Conservation (phyloP, 1,140 invertebrate species). For the Tribolium castaneum region DNA sequence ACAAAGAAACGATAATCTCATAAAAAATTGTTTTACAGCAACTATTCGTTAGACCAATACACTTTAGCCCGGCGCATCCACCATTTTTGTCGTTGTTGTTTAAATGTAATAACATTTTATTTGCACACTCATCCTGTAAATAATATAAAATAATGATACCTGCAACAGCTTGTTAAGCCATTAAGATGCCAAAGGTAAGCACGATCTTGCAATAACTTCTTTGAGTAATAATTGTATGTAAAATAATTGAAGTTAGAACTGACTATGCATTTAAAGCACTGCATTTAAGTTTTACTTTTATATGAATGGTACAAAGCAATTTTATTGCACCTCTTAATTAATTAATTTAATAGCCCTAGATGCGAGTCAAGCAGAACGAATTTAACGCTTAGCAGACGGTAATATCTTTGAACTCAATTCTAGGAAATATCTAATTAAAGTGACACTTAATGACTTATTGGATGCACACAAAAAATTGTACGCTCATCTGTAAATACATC, state of each 20-base stretch:
- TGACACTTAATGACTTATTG: not conserved
- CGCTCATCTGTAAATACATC: not conserved
- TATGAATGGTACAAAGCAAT: not conserved
- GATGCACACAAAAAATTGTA: not conserved
- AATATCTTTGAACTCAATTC: not conserved
- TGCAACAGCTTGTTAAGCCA: not conserved
- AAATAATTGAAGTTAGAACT: not conserved
- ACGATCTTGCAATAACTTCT: not conserved
- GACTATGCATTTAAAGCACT: not conserved
- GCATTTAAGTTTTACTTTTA: not conserved
- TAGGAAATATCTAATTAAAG: not conserved
- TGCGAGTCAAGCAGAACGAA: not conserved
- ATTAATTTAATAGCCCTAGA: not conserved
- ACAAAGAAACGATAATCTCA: no score
- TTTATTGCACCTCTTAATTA: not conserved
- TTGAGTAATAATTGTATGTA: not conserved
- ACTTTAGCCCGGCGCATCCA: no score
- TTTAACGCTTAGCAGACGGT: not conserved
- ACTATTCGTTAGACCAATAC: no score
- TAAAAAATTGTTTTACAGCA: no score
- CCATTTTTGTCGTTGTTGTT: no score
- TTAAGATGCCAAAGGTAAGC: not conserved
- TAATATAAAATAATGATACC: not conserved
- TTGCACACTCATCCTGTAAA: not conserved
- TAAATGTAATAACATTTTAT: not conserved